Evolutionary conservation across 2,888 invertebrate genomes (phyloP), one percentile per base, ranked within the genome.

Genomic region (Sarcophaga subvicina): DNA sequence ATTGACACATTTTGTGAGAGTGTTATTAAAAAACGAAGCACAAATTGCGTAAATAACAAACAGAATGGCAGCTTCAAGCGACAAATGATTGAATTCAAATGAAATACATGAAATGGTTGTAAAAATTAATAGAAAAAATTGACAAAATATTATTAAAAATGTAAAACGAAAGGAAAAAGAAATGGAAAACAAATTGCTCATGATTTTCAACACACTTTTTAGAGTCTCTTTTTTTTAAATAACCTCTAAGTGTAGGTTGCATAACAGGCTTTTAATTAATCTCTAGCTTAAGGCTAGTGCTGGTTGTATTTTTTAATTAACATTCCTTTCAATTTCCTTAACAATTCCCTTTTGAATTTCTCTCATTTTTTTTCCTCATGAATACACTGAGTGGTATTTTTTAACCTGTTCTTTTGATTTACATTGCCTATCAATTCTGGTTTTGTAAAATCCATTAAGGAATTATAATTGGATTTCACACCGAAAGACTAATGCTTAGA

Each of bases 381-480:
- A 67, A 20, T n/a, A 20, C 37, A n/a, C n/a, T 11, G n/a, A 37
- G 6, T 66, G 4, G 8, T 6, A 27, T 63, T 20, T 69, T 79
- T 70, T 62, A 62, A 25, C 47, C 22, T 64, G 10, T n/a, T 59
- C 20, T 14, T 8, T 49, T 25, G 37, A n/a, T 59, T 66, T 17
- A 12, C 17, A 17, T 2, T 25, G 49, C 37, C 67, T 27, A 78
- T 83, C 72, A 79, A 49, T 70, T 37, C 37, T 37, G 10, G 37
- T 37, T 85, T 78, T 62, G 3, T 5, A 12, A 76, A 76, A 71
- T 82, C 82, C 76, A 75, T 79, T 82, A 79, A 20, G 54, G 8
- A 37, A 64, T 70, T 27, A 76, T 70, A 80, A 86, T 83, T 86
- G 72, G 77, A 77, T 80, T 86, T 80, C 77, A 11, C 45, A 67